Percentiles rank a stretch among this genome's conserved stretches.
Evolutionary conservation across 2,888 invertebrate genomes (phyloP).

Genomic region (Trisateles emortualis): DNA sequence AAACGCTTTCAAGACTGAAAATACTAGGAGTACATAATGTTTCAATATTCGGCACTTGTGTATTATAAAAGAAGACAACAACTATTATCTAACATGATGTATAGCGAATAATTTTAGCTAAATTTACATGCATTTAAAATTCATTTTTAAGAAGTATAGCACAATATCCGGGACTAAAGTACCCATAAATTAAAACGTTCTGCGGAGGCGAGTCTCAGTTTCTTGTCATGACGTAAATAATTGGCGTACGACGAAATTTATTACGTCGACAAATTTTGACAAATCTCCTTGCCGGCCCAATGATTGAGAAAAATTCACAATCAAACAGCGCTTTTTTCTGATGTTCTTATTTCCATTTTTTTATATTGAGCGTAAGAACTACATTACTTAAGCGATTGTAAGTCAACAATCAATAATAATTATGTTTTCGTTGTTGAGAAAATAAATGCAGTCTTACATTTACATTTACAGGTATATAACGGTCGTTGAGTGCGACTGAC

Average conservation of each 20-base stretch:
- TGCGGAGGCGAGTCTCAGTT: constrained; percentile 71
- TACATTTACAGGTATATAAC: too few relatives aligned
- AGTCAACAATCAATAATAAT: constrained; percentile 6
- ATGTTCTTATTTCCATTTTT: constrained; percentile 7
- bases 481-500: too few relatives aligned
- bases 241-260: constrained; percentile 75
- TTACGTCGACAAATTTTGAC: constrained; percentile 76
- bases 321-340: constrained; percentile 24
- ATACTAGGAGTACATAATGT: background rate
- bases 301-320: constrained; percentile 53
- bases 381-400: constrained; percentile 4
- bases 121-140: constrained; percentile 46
- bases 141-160: constrained; percentile 52
- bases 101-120: constrained; percentile 15
- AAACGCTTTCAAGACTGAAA: too few relatives aligned
- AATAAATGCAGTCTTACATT: background rate
- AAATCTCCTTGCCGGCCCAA: constrained; percentile 57
- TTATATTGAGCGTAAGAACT: constrained; percentile 5
- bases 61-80: background rate
- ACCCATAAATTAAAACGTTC: constrained; percentile 77
- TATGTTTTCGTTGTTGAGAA: background rate
- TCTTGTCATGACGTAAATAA: constrained; percentile 77
- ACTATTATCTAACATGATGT: background rate
- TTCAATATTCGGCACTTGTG: background rate
- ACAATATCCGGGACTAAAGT: constrained; percentile 65